These are phyloP conservation scores for Thryonomys swinderianus DNA, from an alignment of 2,113 vertebrate genomes.

Conservation along the genomic window DNA sequence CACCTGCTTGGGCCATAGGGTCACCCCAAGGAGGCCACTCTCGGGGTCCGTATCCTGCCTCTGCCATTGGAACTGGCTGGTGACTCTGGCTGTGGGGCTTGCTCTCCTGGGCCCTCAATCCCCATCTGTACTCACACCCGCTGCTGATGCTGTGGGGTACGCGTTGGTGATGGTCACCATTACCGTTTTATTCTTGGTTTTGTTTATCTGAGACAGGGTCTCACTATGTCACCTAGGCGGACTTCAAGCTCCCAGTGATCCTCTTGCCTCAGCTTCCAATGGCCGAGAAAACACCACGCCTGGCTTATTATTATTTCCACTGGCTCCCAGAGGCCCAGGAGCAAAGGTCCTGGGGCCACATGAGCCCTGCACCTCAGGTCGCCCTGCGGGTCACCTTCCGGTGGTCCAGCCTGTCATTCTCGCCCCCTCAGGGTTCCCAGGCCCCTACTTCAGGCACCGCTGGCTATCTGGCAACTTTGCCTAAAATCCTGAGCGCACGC, in stretches of 20 bases:
- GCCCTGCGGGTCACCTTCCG: too few relatives aligned
- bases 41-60: background rate
- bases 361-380: too few relatives aligned
- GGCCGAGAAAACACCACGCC: too few relatives aligned
- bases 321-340: background rate
- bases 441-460: background rate
- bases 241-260: background rate
- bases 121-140: accelerated
- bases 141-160: background rate
- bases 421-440: background rate
- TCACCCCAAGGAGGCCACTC: background rate
- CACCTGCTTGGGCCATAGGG: slow-evolving; percentile 38
- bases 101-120: background rate
- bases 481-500: background rate
- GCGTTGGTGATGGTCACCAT: background rate
- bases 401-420: too few relatives aligned
- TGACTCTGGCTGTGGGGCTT: background rate
- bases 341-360: background rate
- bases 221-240: background rate
- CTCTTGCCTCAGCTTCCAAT: background rate
- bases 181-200: background rate
- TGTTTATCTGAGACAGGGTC: background rate
- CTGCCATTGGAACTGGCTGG: background rate
- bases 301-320: background rate
- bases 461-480: background rate